Base-by-base conservation (phyloP, 2,797 vertebrate species). In the Tympanoctomys barrerae region DNA sequence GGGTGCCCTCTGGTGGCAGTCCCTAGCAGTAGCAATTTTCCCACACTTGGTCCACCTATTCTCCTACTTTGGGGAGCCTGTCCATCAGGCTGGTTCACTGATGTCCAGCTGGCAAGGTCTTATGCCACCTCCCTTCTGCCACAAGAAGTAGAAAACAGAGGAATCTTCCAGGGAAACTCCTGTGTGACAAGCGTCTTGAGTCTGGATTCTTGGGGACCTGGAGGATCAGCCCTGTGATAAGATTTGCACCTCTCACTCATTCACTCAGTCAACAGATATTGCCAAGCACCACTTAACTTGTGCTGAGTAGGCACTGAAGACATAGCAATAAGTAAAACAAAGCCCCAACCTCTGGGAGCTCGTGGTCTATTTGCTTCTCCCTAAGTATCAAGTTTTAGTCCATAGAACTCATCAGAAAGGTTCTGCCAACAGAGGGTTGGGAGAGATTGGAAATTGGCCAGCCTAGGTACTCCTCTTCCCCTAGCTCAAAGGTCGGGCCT, bases 1-100 rank as follows among this genome's bases (percentile, higher is more conserved):
- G 93, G 61, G 90, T 89, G 97, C 97, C 97, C 97, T 97, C 97
- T 98, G 93, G 96, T 97, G 97, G 95, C 70, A 61, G 3, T 97
- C 31, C 2, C 4, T 31, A 71, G 33, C 42, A 97, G 81, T 90
- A 36, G 31, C 10, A 0, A 4, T 46, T 86, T 89, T 64, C 85
- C 83, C 21, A n/a, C 62, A 14, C 18, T 57, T 26, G 8, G 31
- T 39, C 26, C 26, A 5, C 36, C 24, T 19, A 12, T 26, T 26
- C 33, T 33, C 54, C 28, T 46, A 0, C 31, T 62, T 73, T 21
- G 0, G 33, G 59, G 62, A 90, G 6, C 42, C 87, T 85, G 39
- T 52, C 6, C 28, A 14, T 78, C 66, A 88, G 57, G 14, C 0
- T 2, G 2, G 26, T 28, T 73, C 36, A 22, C 42, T 5, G 0